Conservation (phyloP, 2,888 invertebrate species). For the Cremastobaeus sp. region DNA sequence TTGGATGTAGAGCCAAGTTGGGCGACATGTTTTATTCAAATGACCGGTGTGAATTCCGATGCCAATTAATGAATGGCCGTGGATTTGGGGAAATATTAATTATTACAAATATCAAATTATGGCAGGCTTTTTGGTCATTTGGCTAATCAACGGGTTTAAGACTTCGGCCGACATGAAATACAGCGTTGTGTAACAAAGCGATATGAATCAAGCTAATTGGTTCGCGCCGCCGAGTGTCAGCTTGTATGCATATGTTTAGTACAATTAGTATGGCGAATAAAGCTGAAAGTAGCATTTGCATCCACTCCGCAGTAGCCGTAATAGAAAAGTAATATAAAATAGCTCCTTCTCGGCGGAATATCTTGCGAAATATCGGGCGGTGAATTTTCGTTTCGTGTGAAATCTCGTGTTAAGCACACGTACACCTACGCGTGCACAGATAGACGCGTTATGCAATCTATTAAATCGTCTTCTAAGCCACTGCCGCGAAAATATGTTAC, state of each 20-base stretch:
- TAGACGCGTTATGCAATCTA: conserved; percentile 5
- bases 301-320: too few species aligned
- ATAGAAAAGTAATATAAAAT: conserved; percentile 19
- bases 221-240: background rate
- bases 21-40: conserved; percentile 1
- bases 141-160: background rate
- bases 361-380: conserved; percentile 12
- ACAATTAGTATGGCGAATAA: conserved; percentile 23
- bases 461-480: conserved; percentile 22
- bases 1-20: too few species aligned
- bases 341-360: background rate
- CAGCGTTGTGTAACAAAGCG: conserved; percentile 23
- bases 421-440: too few species aligned
- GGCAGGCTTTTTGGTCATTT: too few species aligned
- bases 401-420: conserved; percentile 13
- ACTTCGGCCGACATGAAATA: conserved; percentile 8
- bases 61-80: conserved; percentile 7
- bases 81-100: conserved; percentile 10
- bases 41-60: background rate
- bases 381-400: conserved; percentile 14
- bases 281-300: too few species aligned
- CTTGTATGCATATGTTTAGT: conserved; percentile 6
- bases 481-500: conserved; percentile 15
- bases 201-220: conserved; percentile 38
- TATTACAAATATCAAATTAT: background rate